Percentiles rank a stretch among this genome's conserved stretches.
These are phyloP conservation scores for Rhingia campestris DNA, from an alignment of 2,888 invertebrate genomes.

Conservation along the genomic window DNA sequence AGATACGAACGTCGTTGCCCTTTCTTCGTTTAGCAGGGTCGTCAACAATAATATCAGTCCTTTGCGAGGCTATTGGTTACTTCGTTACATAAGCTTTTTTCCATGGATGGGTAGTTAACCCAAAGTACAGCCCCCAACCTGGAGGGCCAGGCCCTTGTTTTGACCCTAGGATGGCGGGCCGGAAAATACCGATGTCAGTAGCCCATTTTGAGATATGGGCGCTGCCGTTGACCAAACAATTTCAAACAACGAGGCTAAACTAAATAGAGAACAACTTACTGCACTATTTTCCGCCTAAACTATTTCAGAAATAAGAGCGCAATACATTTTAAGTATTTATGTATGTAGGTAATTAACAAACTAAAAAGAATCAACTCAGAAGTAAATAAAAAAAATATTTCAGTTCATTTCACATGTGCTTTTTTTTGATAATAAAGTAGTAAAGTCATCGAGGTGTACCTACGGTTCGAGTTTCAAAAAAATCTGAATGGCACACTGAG, in stretches of 20 bases:
- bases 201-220: too few relatives aligned
- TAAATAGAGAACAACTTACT: constrained; percentile 1
- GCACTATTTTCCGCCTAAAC: constrained; percentile 12
- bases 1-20: too few relatives aligned
- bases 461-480: background rate
- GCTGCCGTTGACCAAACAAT: too few relatives aligned
- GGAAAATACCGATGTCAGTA: too few relatives aligned
- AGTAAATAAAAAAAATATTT: constrained; percentile 12
- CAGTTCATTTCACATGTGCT: constrained; percentile 1
- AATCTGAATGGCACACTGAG: constrained; percentile 1
- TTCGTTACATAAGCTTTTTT: too few relatives aligned
- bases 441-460: background rate
- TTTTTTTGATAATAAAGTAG: constrained; percentile 1
- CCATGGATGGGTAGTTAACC: too few relatives aligned
- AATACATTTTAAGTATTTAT: constrained; percentile 19
- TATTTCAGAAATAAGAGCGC: constrained; percentile 2
- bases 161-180: too few relatives aligned
- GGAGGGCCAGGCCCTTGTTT: too few relatives aligned
- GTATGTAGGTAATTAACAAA: background rate
- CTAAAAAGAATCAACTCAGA: constrained; percentile 3
- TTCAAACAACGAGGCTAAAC: constrained; percentile 7
- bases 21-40: too few relatives aligned
- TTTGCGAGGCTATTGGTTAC: too few relatives aligned
- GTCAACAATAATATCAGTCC: too few relatives aligned
- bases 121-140: too few relatives aligned